Conservation (phyloP, 92 coral and sea anemone genomes). For the Montipora capitata region DNA sequence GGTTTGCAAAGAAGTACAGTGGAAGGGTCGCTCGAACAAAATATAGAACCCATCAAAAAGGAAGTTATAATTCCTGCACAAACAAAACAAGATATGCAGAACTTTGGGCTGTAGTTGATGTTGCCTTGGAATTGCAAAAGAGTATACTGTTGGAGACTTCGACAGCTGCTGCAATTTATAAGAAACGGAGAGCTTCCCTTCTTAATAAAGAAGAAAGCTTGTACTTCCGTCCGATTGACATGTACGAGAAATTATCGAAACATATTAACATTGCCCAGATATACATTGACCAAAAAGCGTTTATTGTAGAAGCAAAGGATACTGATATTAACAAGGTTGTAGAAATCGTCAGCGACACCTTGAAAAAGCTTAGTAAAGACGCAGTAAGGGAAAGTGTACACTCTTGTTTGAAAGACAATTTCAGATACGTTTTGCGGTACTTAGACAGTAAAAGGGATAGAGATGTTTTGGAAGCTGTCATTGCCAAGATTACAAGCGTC, state of each 20-base stretch:
- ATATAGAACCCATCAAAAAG: background rate
- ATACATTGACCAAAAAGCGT: conserved; percentile 34
- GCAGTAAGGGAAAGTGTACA: background rate
- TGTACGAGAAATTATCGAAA: conserved; percentile 45
- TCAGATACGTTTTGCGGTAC: conserved; percentile 14
- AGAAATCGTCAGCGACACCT: background rate
- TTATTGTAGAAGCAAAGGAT: conserved; percentile 44
- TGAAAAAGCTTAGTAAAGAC: background rate
- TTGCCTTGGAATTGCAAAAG: too few relatives aligned
- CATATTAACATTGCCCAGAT: conserved; percentile 43
- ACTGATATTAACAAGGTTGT: conserved; percentile 20
- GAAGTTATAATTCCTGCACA: conserved; percentile 5
- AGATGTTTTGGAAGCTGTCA: conserved; percentile 51
- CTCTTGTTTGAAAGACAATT: background rate
- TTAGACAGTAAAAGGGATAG: conserved; percentile 49
- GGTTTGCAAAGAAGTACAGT: conserved; percentile 35
- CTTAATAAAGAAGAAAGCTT: background rate
- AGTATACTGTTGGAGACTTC: too few relatives aligned
- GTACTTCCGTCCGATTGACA: conserved; percentile 40
- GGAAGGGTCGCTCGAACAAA: conserved; percentile 10
- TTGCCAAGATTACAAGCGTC: conserved; percentile 59
- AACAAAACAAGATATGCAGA: conserved; percentile 15
- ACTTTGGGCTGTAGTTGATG: background rate
- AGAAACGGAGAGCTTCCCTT: too few relatives aligned
- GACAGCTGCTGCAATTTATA: too few relatives aligned